Percentiles rank a stretch among this genome's conserved stretches.
Evolutionary conservation across 2,888 invertebrate species (phyloP).

Genomic region (Leistus spinibarbis): DNA sequence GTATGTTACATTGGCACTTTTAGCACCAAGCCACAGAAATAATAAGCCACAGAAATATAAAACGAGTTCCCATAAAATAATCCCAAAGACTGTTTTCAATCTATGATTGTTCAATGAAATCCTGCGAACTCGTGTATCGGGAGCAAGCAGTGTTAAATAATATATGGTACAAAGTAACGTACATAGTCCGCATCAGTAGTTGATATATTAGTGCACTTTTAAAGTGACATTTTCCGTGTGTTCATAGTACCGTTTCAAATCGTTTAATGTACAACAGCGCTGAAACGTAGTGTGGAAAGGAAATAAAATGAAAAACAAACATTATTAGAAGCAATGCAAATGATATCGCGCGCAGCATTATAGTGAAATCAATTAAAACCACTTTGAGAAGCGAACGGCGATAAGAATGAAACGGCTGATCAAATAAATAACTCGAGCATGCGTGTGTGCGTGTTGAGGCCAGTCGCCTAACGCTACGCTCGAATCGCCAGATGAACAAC

Average conservation of each 20-base stretch:
- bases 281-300: too few species aligned
- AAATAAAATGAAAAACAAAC: slow-evolving; percentile 23
- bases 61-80: too few species aligned
- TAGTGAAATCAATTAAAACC: slow-evolving; percentile 39
- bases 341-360: slow-evolving; percentile 24
- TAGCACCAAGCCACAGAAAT: too few species aligned
- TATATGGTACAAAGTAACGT: too few species aligned
- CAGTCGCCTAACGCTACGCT: neutral
- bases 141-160: too few species aligned
- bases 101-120: too few species aligned
- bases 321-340: slow-evolving; percentile 20
- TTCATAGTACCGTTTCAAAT: slow-evolving; percentile 13
- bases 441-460: neutral
- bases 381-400: slow-evolving; percentile 17
- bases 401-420: slow-evolving; percentile 24
- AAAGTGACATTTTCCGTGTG: slow-evolving; percentile 10
- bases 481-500: neutral
- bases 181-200: too few species aligned
- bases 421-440: slow-evolving; percentile 23
- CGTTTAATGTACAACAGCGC: too few species aligned
- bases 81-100: too few species aligned
- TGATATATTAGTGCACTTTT: neutral
- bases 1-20: too few species aligned
- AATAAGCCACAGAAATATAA: too few species aligned
- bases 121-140: too few species aligned